Percentiles rank a stretch among this genome's conserved stretches.
Evolutionary conservation across 2,113 vertebrate species (phyloP).

Genomic region (Penelope pileata): DNA sequence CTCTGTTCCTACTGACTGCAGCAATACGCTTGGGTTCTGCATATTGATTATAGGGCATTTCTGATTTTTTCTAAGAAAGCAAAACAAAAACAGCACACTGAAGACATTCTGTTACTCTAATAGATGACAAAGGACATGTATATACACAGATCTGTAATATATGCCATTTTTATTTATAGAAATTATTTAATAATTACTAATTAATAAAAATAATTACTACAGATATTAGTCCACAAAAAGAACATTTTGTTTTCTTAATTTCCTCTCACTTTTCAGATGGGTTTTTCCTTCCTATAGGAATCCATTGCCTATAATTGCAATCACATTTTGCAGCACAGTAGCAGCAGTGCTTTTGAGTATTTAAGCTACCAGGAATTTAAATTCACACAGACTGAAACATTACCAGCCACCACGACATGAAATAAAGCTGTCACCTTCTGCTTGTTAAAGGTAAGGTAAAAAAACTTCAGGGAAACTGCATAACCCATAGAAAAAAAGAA

Average conservation of each 20-base stretch:
- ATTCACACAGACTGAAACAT: not conserved
- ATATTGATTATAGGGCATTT: slow-evolving; percentile 56
- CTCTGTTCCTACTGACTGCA: slow-evolving; percentile 75
- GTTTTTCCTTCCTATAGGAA: not conserved
- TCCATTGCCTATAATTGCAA: not conserved
- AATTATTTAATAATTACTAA: not conserved
- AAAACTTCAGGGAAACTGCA: not conserved
- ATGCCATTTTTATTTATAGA: not conserved
- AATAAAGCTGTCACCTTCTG: not conserved
- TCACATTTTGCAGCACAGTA: not conserved
- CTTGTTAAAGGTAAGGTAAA: not conserved
- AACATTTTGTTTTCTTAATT: not conserved
- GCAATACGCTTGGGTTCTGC: slow-evolving; percentile 47
- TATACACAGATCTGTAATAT: not conserved
- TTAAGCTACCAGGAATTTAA: not conserved
- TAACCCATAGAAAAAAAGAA: not conserved
- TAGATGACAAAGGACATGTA: not conserved
- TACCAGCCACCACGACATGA: not conserved
- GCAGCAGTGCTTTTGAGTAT: not conserved
- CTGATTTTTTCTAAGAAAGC: slow-evolving; percentile 25
- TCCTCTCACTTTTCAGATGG: not conserved
- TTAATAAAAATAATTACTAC: not conserved
- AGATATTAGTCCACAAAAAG: not conserved
- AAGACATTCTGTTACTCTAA: not conserved
- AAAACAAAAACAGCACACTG: slow-evolving; percentile 50